Evolutionary conservation across 2,797 vertebrate species (phyloP), one percentile per base, ranked within the genome.

Genomic region (Hoplostethus mediterraneus): DNA sequence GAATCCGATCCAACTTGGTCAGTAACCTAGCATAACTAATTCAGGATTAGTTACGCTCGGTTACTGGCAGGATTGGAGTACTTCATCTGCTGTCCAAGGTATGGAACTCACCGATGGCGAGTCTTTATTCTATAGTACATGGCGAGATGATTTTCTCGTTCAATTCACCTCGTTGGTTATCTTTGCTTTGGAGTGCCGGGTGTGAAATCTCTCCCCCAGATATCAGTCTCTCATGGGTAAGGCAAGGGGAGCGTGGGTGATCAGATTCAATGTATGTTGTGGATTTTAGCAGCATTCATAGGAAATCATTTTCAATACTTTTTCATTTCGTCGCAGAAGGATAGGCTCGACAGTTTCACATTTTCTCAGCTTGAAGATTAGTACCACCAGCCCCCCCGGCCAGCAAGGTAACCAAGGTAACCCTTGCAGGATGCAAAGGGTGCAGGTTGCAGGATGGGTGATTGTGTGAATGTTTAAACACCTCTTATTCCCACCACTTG

Each of bases 1-100:
- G 81, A 86, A 82, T 65, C 77, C 66, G 68, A 67, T 83, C 74
- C 71, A 68, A 82, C 81, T 71, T 58, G 77, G 86, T 79, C 78
- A 67, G 72, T 73, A 55, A 78, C 60, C 74, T 68, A 38, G 77
- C 82, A 90, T 88, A 80, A 73, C 83, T 89, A 82, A 91, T 86
- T 73, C 78, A 73, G 65, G 72, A 90, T 93, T 85, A 89, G 85
- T 82, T 83, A 79, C 69, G 79, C 78, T 67, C 75, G 75, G 82
- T 78, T 78, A 51, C 54, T 55, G 30, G 28, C 53, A 69, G 47
- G 14, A 53, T 52, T 65, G 60, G 72, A 31, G n/a, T 33, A 47
- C 45, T 28, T 62, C 63, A 67, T 28, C 3, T 2, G 30, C 56
- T 52, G 45, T 69, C 62, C 6, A 33, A 66, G 70, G 70, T 76